phyloP scores from a whole-genome alignment of 2,888 invertebrate genomes.

The Brachycybe producta region DNA sequence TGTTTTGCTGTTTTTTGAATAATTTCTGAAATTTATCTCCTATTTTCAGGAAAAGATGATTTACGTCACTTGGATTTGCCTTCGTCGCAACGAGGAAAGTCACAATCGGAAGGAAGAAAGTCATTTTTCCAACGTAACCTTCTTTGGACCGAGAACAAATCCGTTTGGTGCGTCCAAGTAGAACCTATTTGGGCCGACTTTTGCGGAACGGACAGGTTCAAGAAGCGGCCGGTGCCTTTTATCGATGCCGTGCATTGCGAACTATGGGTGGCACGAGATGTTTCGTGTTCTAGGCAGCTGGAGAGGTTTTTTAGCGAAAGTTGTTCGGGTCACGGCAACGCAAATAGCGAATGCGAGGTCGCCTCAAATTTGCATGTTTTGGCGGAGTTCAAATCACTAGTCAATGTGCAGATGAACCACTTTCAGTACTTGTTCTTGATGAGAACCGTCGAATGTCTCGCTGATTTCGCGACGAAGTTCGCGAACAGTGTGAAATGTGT shows the following conservation, averaged over 20 bases:
- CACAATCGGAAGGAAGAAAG: not conserved
- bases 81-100: not conserved
- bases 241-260: slow-evolving; percentile 62
- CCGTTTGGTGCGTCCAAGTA: slow-evolving; percentile 70
- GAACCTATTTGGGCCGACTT: slow-evolving; percentile 93
- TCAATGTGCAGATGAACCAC: slow-evolving; percentile 83
- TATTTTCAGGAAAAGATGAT: slow-evolving; percentile 30
- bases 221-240: slow-evolving; percentile 34
- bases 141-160: slow-evolving; percentile 70
- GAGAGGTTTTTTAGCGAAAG: too few species aligned
- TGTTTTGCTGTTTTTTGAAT: not conserved
- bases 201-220: slow-evolving; percentile 57
- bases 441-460: slow-evolving; percentile 63
- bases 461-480: slow-evolving; percentile 64
- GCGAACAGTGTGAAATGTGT: slow-evolving; percentile 61
- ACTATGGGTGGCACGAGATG: slow-evolving; percentile 59
- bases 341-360: too few species aligned
- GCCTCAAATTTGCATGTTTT: slow-evolving; percentile 61
- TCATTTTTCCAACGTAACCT: slow-evolving; percentile 32
- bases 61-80: slow-evolving; percentile 21
- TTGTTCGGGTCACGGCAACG: too few species aligned
- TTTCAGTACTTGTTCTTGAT: slow-evolving; percentile 82
- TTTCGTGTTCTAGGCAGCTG: not conserved
- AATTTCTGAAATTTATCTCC: not conserved
- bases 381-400: slow-evolving; percentile 65